Conservation (phyloP, 1,140 invertebrate genomes). For the Nasonia vitripennis region DNA sequence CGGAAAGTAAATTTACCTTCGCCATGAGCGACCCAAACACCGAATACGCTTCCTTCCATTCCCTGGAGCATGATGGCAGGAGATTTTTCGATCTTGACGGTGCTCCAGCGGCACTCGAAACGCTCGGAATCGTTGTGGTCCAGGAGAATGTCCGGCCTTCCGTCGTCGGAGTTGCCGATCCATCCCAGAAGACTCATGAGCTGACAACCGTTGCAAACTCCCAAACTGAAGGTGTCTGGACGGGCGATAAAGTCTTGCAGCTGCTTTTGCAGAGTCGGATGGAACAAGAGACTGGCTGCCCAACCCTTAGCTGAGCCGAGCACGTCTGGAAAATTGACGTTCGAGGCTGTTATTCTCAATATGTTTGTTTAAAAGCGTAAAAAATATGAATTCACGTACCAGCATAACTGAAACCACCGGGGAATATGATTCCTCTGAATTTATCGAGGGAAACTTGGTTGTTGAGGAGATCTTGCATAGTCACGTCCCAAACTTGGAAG, state of each 20-base stretch:
- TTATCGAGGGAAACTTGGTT: conserved; percentile 82
- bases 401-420: conserved; percentile 98
- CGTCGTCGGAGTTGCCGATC: conserved; percentile 75
- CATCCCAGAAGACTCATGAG: conserved; percentile 92
- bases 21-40: conserved; percentile 98
- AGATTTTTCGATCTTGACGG: conserved; percentile 84
- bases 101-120: conserved; percentile 94
- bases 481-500: conserved; percentile 94
- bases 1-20: conserved; percentile 88
- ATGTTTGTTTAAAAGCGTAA: background rate
- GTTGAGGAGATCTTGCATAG: conserved; percentile 90
- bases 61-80: conserved; percentile 90
- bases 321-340: conserved; percentile 82
- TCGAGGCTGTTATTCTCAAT: background rate
- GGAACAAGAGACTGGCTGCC: conserved; percentile 92
- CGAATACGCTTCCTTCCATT: conserved; percentile 90
- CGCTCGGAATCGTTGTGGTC: conserved; percentile 91
- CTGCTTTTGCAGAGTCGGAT: conserved; percentile 77
- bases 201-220: conserved; percentile 98
- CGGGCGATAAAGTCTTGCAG: conserved; percentile 83
- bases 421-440: conserved; percentile 94
- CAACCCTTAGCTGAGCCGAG: conserved; percentile 98
- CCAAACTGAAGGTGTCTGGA: conserved; percentile 93
- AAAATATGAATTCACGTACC: conserved; percentile 74
- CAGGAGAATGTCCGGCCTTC: conserved; percentile 82